phyloP scores from a whole-genome alignment of 2,888 invertebrate species.

The Sarcophaga caerulescens region DNA sequence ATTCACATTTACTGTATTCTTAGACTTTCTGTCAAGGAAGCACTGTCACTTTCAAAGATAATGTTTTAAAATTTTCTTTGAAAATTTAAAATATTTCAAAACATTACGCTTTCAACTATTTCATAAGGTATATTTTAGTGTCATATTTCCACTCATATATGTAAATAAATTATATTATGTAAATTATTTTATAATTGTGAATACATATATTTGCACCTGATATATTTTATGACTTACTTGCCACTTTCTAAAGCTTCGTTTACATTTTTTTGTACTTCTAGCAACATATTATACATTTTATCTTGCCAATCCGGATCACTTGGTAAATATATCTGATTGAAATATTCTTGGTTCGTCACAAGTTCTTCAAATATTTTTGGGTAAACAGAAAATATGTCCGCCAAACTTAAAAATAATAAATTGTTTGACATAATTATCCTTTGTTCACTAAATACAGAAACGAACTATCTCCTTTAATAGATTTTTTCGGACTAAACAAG shows the following conservation, averaged over 20 bases:
- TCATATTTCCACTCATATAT: no score
- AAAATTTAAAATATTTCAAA: no score
- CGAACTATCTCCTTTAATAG: slow-evolving; percentile 68
- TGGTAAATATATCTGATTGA: slow-evolving; percentile 80
- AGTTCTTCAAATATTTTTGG: slow-evolving; percentile 85
- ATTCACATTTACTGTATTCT: no score
- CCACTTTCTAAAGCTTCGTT: slow-evolving; percentile 78
- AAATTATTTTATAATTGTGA: no score
- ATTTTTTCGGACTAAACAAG: slow-evolving; percentile 33
- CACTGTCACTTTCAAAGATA: no score
- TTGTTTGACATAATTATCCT: slow-evolving; percentile 76
- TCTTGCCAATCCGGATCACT: slow-evolving; percentile 84
- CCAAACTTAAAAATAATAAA: slow-evolving; percentile 79
- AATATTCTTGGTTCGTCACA: slow-evolving; percentile 81
- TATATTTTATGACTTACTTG: slow-evolving; percentile 71
- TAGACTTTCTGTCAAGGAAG: no score
- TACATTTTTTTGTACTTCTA: slow-evolving; percentile 82
- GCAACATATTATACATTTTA: slow-evolving; percentile 83
- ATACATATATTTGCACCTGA: neutral
- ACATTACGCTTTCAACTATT: no score
- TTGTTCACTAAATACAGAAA: slow-evolving; percentile 38
- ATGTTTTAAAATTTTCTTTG: no score
- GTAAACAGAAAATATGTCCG: slow-evolving; percentile 85
- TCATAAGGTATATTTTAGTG: no score
- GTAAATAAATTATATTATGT: no score